Base-by-base conservation (phyloP, 1,140 invertebrate species). In the Teleopsis dalmanni region DNA sequence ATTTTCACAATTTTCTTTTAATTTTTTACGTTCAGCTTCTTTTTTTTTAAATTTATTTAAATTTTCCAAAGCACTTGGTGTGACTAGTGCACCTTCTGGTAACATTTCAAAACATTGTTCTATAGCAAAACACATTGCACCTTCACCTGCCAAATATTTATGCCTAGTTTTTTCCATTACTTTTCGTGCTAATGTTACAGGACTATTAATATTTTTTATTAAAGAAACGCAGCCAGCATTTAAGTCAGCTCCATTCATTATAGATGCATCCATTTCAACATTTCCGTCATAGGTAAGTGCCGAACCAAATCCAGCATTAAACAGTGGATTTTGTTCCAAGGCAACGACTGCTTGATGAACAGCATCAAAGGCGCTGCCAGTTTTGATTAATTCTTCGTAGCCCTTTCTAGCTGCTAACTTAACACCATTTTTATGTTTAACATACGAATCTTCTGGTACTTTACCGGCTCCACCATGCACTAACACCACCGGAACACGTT, bases 201-300 rank as follows among this genome's bases (percentile, higher is more conserved):
- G 85, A 72, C 90, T 79, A n/a, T 66, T 57, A 50, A 88, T 76
- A 54, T 86, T 81, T 56, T 78, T 80, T 1, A 89, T 72, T 29
- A 81, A 75, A 5, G 80, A 81, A 13, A 78, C 74, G 22, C 73
- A 76, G 50, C 81, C 81, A 51, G 75, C 76, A 57, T 76, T 69
- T 3, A 83, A 66, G 46, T 76, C 70, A 19, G 59, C 68, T 7
- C 87, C 87, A 59, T 85, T 76, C 78, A 87, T 85, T 31, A 90
- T 81, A 42, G 83, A 76, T 2, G 88, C 87, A 75, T 90, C 87
- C 84, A 88, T 86, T 73, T 90, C 84, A 1, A 90, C 80, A 57
- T 80, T 74, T 10, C 82, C 84, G 16, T 71, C 64, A 26, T 73
- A 38, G 55, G 73, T 78, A n/a, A 77, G 59, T 6, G 76, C 73